A percentile compares a stretch with the other conserved stretches of the same genome.
Conservation (phyloP, 2,888 invertebrate genomes). For the Drosophila infuscata region DNA sequence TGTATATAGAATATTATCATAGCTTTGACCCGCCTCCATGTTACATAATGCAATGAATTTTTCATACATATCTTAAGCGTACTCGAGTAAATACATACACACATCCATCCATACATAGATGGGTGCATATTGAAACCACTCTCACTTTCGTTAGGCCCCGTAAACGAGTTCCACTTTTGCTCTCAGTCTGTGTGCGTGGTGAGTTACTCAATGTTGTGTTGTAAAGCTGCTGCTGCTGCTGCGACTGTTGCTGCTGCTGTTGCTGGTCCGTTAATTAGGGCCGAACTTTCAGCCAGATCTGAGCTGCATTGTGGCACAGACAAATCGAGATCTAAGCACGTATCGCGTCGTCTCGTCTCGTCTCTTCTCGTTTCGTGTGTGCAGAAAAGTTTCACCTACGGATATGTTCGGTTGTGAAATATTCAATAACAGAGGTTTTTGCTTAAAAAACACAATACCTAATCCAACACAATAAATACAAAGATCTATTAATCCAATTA, state of each 20-base stretch:
- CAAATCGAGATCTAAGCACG: slow-evolving; percentile 64
- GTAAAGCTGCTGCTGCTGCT: slow-evolving; percentile 52
- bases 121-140: slow-evolving; percentile 49
- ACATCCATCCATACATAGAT: slow-evolving; percentile 7
- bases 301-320: slow-evolving; percentile 62
- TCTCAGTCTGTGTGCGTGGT: slow-evolving; percentile 60
- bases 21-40: not conserved
- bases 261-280: slow-evolving; percentile 66
- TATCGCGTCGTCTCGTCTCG: slow-evolving; percentile 17
- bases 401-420: slow-evolving; percentile 64
- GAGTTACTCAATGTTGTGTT: slow-evolving; percentile 59
- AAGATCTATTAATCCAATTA: not conserved
- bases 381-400: slow-evolving; percentile 70
- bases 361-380: slow-evolving; percentile 19
- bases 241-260: not conserved
- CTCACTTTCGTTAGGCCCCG: slow-evolving; percentile 68
- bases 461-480: slow-evolving; percentile 5
- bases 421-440: slow-evolving; percentile 31
- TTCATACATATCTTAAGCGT: slow-evolving; percentile 3
- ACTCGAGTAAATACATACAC: slow-evolving; percentile 3
- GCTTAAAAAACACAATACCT: not conserved
- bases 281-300: slow-evolving; percentile 52
- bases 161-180: slow-evolving; percentile 72
- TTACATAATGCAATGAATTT: slow-evolving; percentile 6
- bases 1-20: slow-evolving; percentile 1